Base-by-base conservation (phyloP, 2,797 vertebrate species). In the Myiothlypis chrysogaster region DNA sequence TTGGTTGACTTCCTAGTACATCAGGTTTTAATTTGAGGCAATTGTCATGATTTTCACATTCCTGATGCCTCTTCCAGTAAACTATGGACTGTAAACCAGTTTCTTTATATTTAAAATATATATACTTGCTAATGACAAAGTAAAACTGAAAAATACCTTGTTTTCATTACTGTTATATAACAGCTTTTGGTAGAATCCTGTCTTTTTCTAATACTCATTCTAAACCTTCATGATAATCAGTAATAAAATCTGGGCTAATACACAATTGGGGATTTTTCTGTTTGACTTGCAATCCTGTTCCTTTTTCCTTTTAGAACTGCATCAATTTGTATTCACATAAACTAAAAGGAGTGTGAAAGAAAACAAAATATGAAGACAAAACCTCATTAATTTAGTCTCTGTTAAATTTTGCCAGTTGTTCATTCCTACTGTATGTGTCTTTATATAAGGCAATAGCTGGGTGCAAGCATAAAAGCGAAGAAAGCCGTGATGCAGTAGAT, bases 1-100 rank as follows among this genome's bases (percentile, higher is more conserved):
- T 61, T 52, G 14, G 6, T 21, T 70, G 35, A 41, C 15, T 41
- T 71, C 32, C 11, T 55, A 21, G 37, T 53, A 71, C 71, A 52
- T 46, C 8, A 10, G 6, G 12, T 49, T 86, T 76, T 56, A 8
- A 8, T 84, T 92, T 71, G 37, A 27, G 77, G 53, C 30, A 65
- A 30, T 94, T 95, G 32, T 75, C 71, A 81, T 83, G 72, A 65
- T 75, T 95, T 86, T 86, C 49, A 84, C 55, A 68, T 64, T 90
- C 39, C 52, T 39, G 41, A 60, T 70, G 37, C 43, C 14, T 59
- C 25, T 79, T 82, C 25, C 18, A 41, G 22, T n/a, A 64, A n/a
- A 6, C 27, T 73, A 3, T 61, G 14, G 4, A 23, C 35, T 34
- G 24, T 39, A 49, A 28, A 47, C 24, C 27, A 47, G 21, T 15